Base-by-base conservation (phyloP, 2,113 vertebrate species). In the Gadus macrocephalus region DNA sequence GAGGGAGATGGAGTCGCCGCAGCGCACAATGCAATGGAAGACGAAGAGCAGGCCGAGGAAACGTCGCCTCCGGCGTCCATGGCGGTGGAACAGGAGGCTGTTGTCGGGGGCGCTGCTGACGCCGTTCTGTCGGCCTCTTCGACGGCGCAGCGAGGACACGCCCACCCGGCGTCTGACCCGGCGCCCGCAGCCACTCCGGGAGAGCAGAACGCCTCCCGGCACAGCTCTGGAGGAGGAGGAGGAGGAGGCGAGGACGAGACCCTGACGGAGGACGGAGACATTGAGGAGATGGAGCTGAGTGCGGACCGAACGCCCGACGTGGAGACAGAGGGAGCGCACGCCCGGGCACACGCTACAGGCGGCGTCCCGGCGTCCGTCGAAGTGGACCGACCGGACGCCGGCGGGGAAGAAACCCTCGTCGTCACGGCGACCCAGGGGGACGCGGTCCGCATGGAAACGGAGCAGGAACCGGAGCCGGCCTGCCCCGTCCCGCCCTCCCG, bases 311-410 rank as follows among this genome's bases (percentile, higher is more conserved):
- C 2, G 22, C 22, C 11, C 7, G 60, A 7, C 19, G 60, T 20
- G 19, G 15, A 58, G 1, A 58, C 15, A 3, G 55, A 58, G 20
- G 11, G 61, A 61, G 6, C n/a, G 19, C 15, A 61, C 59, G 58
- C 15, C n/a, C 17, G 8, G 25, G 25, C 25, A 25, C 25, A 25
- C 58, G 9, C 19, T 61, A 61, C 59, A 4, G n/a, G 9, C 42
- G 12, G 42, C 42, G 42, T 12, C 2, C 2, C 28, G 63, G 67
- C 67, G 62, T 66, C 77, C 5, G 0, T 2, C 2, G 81, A 77
- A 27, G 9, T 1, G 1, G 60, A 72, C 9, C 73, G 14, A 17
- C 11, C 62, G 11, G 75, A 72, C 28, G 55, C 1, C 53, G 64
- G 75, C 55, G 55, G 3, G 5, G 55, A 0, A 3, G 55, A 58